Conservation (phyloP, 2,797 vertebrate genomes). For the Phataginus tricuspis region DNA sequence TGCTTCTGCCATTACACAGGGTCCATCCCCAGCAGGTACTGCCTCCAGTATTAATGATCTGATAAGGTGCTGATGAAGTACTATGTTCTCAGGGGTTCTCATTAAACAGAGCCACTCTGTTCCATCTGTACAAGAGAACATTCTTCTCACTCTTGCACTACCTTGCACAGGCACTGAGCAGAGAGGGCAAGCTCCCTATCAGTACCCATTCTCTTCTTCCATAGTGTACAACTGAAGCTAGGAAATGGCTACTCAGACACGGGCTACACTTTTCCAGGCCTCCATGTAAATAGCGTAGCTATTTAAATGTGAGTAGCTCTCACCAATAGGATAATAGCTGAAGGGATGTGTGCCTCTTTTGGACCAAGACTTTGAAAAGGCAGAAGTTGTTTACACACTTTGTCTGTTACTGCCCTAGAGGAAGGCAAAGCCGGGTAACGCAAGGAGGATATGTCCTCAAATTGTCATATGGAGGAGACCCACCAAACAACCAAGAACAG, state of each 20-base stretch:
- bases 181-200: background rate
- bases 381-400: background rate
- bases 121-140: background rate
- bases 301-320: background rate
- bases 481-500: background rate
- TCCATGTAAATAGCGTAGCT: background rate
- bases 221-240: background rate
- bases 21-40: background rate
- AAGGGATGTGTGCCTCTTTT: background rate
- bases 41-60: background rate
- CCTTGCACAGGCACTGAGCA: background rate
- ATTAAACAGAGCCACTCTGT: background rate
- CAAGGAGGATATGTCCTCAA: background rate
- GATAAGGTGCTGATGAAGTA: background rate
- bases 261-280: background rate
- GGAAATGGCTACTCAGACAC: background rate
- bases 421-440: background rate
- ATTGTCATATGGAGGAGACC: background rate
- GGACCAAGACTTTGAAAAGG: background rate
- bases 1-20: background rate
- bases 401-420: background rate
- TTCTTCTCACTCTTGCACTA: background rate
- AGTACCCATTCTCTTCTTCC: background rate
- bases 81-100: background rate
- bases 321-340: background rate